phyloP scores from a whole-genome alignment of 2,797 vertebrate species.

The Novumbra hubbsi region DNA sequence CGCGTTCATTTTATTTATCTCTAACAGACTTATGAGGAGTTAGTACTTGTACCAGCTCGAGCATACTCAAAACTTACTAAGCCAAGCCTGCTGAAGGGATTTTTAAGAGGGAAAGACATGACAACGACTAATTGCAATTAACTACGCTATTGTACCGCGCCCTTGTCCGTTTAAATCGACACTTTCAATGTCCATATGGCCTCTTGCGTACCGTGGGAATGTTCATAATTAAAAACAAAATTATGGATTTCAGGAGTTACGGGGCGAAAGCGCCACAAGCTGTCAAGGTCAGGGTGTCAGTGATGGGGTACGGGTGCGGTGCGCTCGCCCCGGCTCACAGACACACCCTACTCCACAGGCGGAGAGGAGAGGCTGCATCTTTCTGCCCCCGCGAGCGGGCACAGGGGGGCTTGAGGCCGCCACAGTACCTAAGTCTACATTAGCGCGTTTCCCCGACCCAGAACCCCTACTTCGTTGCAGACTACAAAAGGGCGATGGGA shows the following conservation, averaged over 20 bases:
- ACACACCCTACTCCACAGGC: conserved; percentile 7
- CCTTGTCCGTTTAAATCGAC: conserved; percentile 75
- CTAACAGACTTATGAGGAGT: conserved; percentile 6
- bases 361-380: conserved; percentile 3
- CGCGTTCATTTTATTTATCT: conserved; percentile 1
- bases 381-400: conserved; percentile 20
- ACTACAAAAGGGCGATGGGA: conserved; percentile 4
- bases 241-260: conserved; percentile 73
- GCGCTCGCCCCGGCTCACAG: conserved; percentile 11
- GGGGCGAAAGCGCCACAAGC: conserved; percentile 68
- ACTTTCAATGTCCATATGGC: conserved; percentile 75
- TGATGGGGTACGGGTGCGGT: conserved; percentile 34
- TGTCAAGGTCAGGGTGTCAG: conserved; percentile 78
- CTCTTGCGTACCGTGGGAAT: conserved; percentile 77
- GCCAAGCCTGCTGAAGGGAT: conserved; percentile 51
- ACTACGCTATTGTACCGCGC: conserved; percentile 71
- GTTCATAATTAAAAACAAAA: conserved; percentile 76
- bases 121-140: conserved; percentile 81
- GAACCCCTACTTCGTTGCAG: neutral
- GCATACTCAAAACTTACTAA: conserved; percentile 25
- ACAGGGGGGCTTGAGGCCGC: conserved; percentile 1
- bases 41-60: neutral
- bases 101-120: conserved; percentile 67
- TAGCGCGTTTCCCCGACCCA: conserved; percentile 2
- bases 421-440: neutral